Conservation (phyloP, 2,888 invertebrate genomes). For the Nomada goodeniana region DNA sequence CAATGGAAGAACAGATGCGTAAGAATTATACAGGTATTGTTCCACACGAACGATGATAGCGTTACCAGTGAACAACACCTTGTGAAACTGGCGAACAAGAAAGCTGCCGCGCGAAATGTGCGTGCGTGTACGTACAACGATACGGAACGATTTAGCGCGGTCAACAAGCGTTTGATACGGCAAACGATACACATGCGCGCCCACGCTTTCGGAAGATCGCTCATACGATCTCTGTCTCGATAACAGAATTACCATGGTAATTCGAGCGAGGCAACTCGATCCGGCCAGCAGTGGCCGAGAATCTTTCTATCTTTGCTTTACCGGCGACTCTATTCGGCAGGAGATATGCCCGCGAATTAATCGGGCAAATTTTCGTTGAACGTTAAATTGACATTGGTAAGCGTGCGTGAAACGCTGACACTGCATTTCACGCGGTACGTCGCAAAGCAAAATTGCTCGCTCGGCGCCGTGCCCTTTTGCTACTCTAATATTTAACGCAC, state of each 20-base stretch:
- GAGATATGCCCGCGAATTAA: constrained; percentile 11
- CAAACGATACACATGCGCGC: constrained; percentile 1
- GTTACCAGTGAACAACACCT: constrained; percentile 23
- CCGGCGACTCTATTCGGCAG: background rate
- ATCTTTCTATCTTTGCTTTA: background rate
- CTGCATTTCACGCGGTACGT: background rate
- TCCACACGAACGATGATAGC: constrained; percentile 33
- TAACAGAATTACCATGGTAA: background rate
- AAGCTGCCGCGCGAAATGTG: constrained; percentile 41
- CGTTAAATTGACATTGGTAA: constrained; percentile 3
- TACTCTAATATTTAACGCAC: background rate
- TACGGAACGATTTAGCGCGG: constrained; percentile 19
- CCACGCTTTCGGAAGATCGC: background rate
- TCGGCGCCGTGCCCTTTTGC: background rate
- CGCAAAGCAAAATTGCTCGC: background rate
- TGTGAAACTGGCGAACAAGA: constrained; percentile 29
- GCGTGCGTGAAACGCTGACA: constrained; percentile 23
- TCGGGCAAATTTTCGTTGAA: constrained; percentile 17
- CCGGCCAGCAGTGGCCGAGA: background rate
- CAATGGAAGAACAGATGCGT: background rate
- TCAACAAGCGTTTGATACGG: background rate
- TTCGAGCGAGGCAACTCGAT: background rate
- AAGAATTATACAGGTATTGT: constrained; percentile 51
- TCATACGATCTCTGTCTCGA: background rate
- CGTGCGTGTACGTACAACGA: background rate